phyloP scores from a whole-genome alignment of 2,113 vertebrate species.

The Trogon melanurus region DNA sequence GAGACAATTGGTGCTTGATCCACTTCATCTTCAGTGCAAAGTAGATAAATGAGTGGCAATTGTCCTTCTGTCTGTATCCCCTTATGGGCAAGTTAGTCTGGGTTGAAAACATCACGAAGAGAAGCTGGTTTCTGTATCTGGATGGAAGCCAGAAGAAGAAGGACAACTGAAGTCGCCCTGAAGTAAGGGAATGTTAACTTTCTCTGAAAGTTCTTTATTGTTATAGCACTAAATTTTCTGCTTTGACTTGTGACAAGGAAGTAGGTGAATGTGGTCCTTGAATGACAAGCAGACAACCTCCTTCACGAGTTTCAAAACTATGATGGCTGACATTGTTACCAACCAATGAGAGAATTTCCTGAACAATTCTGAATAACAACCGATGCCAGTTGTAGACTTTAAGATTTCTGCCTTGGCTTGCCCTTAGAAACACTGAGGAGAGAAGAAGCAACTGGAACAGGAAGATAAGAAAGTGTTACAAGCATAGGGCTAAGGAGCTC shows the following conservation, averaged over 20 bases:
- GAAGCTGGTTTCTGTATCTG: neutral
- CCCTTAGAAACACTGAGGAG: neutral
- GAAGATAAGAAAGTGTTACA: neutral
- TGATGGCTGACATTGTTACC: neutral
- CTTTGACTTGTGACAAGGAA: neutral
- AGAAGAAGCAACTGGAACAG: neutral
- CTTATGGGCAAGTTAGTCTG: fast-evolving
- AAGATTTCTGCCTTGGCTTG: neutral
- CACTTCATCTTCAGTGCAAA: neutral
- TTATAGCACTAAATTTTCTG: neutral
- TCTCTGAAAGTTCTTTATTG: neutral
- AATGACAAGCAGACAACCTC: neutral
- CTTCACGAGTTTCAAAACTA: neutral
- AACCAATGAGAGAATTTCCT: neutral
- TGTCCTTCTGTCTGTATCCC: neutral
- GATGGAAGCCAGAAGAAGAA: neutral
- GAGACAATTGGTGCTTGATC: neutral
- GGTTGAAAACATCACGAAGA: neutral
- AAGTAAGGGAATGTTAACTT: neutral
- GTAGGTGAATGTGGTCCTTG: neutral
- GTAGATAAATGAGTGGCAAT: neutral
- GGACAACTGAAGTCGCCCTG: neutral
- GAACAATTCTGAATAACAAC: neutral
- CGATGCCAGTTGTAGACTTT: neutral
- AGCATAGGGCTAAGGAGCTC: neutral